A percentile compares a stretch with the other conserved stretches of the same genome.
Conservation (phyloP, 2,113 vertebrate genomes). For the Triplophysa rosa region DNA sequence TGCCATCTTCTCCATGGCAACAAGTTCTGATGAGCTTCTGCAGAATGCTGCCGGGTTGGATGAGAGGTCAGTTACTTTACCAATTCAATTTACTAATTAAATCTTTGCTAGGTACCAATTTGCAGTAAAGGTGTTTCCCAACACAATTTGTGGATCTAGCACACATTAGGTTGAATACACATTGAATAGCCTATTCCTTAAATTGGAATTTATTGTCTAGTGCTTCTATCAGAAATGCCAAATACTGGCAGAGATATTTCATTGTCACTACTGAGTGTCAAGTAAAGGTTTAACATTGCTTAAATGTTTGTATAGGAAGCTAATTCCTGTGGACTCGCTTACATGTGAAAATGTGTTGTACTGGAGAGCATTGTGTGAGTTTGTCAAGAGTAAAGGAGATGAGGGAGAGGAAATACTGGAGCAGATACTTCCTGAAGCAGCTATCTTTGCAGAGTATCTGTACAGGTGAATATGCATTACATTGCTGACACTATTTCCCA, state of each 20-base stretch:
- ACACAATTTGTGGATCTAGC: neutral
- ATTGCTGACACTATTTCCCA: neutral
- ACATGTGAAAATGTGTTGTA: constrained; percentile 87
- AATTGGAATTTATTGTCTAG: no score
- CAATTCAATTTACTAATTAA: neutral
- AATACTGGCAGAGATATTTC: neutral
- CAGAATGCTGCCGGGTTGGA: constrained; percentile 73
- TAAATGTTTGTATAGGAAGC: constrained; percentile 74
- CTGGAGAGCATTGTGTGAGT: constrained; percentile 89
- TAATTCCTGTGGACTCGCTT: constrained; percentile 83
- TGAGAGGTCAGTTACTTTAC: constrained; percentile 72
- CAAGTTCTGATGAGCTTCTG: constrained; percentile 71
- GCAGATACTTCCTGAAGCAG: constrained; percentile 85
- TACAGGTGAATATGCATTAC: constrained; percentile 74
- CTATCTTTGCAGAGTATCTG: constrained; percentile 85
- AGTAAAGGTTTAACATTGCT: neutral
- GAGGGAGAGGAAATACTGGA: constrained; percentile 88
- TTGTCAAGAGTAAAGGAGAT: constrained; percentile 85
- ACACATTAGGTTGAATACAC: neutral
- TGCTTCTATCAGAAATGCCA: no score
- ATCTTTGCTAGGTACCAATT: neutral
- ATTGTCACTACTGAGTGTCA: neutral
- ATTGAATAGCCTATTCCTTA: no score
- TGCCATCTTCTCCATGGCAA: constrained; percentile 75
- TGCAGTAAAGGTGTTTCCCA: no score